Evolutionary conservation across 2,797 vertebrate genomes (phyloP).

Genomic region (Betta splendens): DNA sequence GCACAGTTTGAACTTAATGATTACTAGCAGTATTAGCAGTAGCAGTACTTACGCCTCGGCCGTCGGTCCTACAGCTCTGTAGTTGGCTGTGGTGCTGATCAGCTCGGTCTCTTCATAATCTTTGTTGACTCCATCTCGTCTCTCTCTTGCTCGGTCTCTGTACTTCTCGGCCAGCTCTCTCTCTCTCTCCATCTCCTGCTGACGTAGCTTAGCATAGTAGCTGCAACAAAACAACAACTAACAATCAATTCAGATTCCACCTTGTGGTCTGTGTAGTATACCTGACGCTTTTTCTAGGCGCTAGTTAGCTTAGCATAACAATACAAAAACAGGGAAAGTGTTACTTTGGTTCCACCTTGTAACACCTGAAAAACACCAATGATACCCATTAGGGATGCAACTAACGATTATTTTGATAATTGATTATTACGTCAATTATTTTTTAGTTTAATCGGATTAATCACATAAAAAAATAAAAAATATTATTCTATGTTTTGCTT

Average conservation of each 20-base stretch:
- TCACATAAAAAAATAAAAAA: too few relatives aligned
- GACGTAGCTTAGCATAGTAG: constrained; percentile 95
- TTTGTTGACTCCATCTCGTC: constrained; percentile 95
- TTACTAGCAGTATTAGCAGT: constrained; percentile 1
- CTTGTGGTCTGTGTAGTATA: too few relatives aligned
- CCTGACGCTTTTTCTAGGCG: too few relatives aligned
- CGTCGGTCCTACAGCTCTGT: constrained; percentile 94
- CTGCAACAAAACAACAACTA: constrained; percentile 61
- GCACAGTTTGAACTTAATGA: not conserved
- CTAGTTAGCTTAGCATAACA: too few relatives aligned
- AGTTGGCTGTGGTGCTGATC: constrained; percentile 97
- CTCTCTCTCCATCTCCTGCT: constrained; percentile 96
- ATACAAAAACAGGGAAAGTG: too few relatives aligned
- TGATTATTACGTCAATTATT: too few relatives aligned
- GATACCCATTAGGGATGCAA: too few relatives aligned
- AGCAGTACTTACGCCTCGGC: constrained; percentile 89
- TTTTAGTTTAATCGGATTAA: too few relatives aligned
- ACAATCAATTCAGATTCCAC: not conserved
- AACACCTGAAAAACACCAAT: too few relatives aligned
- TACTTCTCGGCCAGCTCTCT: constrained; percentile 96
- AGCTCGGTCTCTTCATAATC: constrained; percentile 97
- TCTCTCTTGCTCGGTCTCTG: constrained; percentile 91
- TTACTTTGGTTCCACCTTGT: too few relatives aligned
- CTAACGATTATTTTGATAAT: too few relatives aligned
- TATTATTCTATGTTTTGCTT: too few relatives aligned